A percentile compares a stretch with the other conserved stretches of the same genome.
Conservation (phyloP, 2,888 invertebrate species). For the Coelogynopora nodosa region DNA sequence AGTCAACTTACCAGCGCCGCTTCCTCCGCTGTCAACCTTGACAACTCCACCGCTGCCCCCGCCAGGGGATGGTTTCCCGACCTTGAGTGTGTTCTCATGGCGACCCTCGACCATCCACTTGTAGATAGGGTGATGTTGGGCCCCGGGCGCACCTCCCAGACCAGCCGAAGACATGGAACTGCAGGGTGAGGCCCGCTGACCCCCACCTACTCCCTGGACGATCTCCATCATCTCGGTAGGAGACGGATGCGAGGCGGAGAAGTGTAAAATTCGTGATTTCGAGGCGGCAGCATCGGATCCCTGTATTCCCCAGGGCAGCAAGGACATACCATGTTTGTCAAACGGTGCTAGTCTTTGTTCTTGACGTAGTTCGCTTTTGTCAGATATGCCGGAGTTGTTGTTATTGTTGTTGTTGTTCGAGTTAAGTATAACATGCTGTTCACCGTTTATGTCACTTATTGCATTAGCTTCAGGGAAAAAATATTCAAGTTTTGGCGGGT, state of each 20-base stretch:
- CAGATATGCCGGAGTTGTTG: background rate
- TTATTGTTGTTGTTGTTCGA: background rate
- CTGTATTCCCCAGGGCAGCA: background rate
- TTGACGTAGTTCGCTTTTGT: background rate
- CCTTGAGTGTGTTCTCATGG: background rate
- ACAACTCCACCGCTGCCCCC: background rate
- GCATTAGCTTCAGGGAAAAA: background rate
- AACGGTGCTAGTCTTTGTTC: background rate
- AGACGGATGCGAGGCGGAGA: background rate
- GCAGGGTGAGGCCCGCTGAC: background rate
- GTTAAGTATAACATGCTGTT: background rate
- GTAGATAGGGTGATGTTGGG: background rate
- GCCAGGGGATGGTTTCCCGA: background rate
- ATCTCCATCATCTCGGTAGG: background rate
- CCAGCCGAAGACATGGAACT: background rate
- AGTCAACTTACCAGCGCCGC: background rate
- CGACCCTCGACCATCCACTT: constrained; percentile 20
- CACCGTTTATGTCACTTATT: background rate
- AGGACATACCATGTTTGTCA: background rate
- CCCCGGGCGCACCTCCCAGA: background rate
- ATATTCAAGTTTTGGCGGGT: background rate
- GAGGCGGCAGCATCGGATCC: background rate
- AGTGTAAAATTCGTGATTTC: background rate
- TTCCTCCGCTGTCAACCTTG: background rate
- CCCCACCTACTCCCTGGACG: background rate